Percentiles rank a stretch among this genome's conserved stretches.
Evolutionary conservation across 2,888 invertebrate genomes (phyloP).

Genomic region (Eupithecia tripunctaria): DNA sequence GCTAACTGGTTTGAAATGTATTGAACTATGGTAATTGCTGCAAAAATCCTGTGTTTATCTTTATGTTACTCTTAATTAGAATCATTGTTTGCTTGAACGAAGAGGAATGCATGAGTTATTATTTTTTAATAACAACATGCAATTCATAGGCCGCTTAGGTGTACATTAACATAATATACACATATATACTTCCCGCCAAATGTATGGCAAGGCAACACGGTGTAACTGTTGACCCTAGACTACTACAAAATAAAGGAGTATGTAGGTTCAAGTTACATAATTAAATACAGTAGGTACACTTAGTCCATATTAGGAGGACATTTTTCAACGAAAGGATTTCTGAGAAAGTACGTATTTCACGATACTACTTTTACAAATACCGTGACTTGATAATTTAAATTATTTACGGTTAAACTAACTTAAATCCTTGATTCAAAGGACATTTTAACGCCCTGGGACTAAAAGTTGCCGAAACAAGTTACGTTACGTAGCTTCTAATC

Average conservation of each 20-base stretch:
- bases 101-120: not conserved
- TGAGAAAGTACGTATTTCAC: not conserved
- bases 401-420: constrained; percentile 7
- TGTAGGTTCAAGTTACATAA: no score
- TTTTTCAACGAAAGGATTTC: not conserved
- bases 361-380: not conserved
- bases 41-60: not conserved
- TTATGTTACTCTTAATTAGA: not conserved
- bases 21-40: constrained; percentile 19
- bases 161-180: no score
- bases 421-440: constrained; percentile 6
- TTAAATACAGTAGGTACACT: no score
- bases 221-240: no score
- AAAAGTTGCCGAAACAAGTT: constrained; percentile 32
- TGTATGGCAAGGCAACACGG: no score
- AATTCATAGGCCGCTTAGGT: no score
- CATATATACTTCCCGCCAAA: no score
- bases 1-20: constrained; percentile 35
- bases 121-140: no score
- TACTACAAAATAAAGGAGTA: no score
- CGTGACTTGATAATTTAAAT: constrained; percentile 2
- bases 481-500: constrained; percentile 33
- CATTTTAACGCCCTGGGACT: constrained; percentile 12
- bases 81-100: not conserved
- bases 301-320: no score